Percentiles rank a stretch among this genome's conserved stretches.
Evolutionary conservation across 2,797 vertebrate species (phyloP).

Genomic region (Pseudomugil tenellus): DNA sequence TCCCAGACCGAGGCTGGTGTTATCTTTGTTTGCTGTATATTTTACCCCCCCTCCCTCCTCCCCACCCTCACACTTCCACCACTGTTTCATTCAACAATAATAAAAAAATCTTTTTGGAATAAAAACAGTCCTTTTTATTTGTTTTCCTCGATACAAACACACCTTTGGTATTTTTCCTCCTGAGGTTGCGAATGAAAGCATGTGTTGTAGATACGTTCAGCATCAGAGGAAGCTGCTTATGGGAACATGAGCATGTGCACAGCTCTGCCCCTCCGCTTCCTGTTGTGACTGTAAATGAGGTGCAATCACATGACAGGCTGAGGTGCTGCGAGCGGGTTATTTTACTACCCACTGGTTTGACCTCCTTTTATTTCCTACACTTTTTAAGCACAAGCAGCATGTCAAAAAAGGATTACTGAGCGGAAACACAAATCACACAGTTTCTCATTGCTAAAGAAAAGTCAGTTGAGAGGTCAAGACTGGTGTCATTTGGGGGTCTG

Average conservation of each 20-base stretch:
- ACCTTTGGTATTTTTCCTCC: neutral
- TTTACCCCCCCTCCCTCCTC: conserved; percentile 44
- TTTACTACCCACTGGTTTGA: conserved; percentile 60
- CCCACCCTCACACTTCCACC: conserved; percentile 15
- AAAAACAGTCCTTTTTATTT: conserved; percentile 38
- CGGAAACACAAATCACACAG: conserved; percentile 16
- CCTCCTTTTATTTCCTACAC: conserved; percentile 29
- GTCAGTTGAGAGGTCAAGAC: neutral
- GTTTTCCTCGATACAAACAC: neutral
- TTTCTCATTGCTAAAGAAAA: conserved; percentile 47
- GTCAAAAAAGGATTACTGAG: conserved; percentile 50
- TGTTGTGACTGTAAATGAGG: conserved; percentile 66
- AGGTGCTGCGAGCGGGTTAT: conserved; percentile 27
- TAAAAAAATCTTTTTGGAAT: conserved; percentile 74
- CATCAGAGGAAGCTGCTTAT: conserved; percentile 39
- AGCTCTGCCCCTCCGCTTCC: conserved; percentile 62
- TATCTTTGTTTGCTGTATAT: conserved; percentile 85
- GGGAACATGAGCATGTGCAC: conserved; percentile 42
- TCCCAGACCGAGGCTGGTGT: conserved; percentile 67
- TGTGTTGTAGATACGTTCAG: conserved; percentile 31
- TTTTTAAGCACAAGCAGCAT: conserved; percentile 5
- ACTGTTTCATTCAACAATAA: conserved; percentile 82
- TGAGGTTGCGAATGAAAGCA: neutral
- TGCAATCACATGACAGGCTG: conserved; percentile 51
- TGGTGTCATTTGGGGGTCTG: neutral